Percentiles rank a stretch among this genome's conserved stretches.
phyloP scores from a whole-genome alignment of 2,888 invertebrate species.

The Bugula neritina region DNA sequence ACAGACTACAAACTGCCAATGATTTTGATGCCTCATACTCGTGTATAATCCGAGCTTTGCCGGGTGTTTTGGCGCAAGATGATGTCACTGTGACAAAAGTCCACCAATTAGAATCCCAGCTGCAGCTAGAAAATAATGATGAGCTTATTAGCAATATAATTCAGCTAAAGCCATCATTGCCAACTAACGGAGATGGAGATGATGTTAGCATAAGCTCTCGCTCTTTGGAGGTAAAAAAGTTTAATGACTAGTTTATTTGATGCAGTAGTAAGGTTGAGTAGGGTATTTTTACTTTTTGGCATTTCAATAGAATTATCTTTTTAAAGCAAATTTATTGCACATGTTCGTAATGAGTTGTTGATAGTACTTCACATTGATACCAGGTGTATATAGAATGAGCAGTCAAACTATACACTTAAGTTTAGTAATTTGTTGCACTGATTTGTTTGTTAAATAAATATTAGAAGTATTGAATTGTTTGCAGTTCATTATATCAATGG shows the following conservation, averaged over 20 bases:
- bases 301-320: too few relatives aligned
- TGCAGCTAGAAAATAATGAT: conserved; percentile 38
- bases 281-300: too few relatives aligned
- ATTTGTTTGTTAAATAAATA: too few relatives aligned
- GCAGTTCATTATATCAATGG: too few relatives aligned
- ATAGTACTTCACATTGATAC: too few relatives aligned
- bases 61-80: conserved; percentile 36
- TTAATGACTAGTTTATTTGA: neutral
- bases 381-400: too few relatives aligned
- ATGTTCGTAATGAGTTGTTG: too few relatives aligned
- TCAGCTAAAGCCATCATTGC: conserved; percentile 33
- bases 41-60: conserved; percentile 40
- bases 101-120: conserved; percentile 35
- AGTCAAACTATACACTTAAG: too few relatives aligned
- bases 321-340: too few relatives aligned
- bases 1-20: conserved; percentile 35
- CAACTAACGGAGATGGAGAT: conserved; percentile 28
- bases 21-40: conserved; percentile 41
- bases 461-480: too few relatives aligned
- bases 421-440: too few relatives aligned
- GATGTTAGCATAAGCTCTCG: neutral
- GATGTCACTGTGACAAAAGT: conserved; percentile 36
- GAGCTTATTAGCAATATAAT: conserved; percentile 47
- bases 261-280: too few relatives aligned
- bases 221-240: neutral